Conservation (phyloP, 2,113 vertebrate species). For the Bufo bufo region DNA sequence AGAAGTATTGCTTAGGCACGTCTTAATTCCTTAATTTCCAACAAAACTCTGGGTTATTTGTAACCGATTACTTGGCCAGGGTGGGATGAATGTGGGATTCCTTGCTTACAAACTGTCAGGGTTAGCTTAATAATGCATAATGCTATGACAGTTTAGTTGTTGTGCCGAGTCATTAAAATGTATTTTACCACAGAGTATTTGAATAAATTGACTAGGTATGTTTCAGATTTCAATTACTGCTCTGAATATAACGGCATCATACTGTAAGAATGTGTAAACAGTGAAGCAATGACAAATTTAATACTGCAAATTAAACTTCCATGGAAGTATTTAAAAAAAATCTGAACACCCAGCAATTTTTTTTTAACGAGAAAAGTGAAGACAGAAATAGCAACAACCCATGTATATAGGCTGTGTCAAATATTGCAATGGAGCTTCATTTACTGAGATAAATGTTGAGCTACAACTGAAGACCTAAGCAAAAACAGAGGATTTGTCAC, state of each 20-base stretch:
- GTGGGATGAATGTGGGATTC: slow-evolving; percentile 29
- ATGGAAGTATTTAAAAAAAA: background rate
- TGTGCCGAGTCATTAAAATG: slow-evolving; percentile 54
- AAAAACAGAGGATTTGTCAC: too few species aligned
- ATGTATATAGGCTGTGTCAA: background rate
- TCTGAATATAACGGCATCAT: background rate
- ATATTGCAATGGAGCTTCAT: too few species aligned
- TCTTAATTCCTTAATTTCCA: background rate
- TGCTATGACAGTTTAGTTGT: slow-evolving; percentile 61
- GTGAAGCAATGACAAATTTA: background rate
- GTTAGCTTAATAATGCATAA: slow-evolving; percentile 56
- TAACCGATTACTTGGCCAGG: slow-evolving; percentile 41
- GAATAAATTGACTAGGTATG: background rate
- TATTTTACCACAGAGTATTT: background rate
- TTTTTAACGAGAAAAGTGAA: background rate
- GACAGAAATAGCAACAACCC: background rate
- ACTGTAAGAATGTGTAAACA: background rate
- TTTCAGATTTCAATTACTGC: background rate
- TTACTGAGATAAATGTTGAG: background rate
- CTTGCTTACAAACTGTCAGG: slow-evolving; percentile 52
- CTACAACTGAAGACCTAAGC: too few species aligned
- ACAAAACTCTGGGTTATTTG: slow-evolving; percentile 58
- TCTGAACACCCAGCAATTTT: too few species aligned
- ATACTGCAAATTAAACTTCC: background rate
- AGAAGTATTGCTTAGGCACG: slow-evolving; percentile 54